A percentile compares a stretch with the other conserved stretches of the same genome.
phyloP scores from a whole-genome alignment of 1,140 invertebrate species.

The Trichonephila clavipes region DNA sequence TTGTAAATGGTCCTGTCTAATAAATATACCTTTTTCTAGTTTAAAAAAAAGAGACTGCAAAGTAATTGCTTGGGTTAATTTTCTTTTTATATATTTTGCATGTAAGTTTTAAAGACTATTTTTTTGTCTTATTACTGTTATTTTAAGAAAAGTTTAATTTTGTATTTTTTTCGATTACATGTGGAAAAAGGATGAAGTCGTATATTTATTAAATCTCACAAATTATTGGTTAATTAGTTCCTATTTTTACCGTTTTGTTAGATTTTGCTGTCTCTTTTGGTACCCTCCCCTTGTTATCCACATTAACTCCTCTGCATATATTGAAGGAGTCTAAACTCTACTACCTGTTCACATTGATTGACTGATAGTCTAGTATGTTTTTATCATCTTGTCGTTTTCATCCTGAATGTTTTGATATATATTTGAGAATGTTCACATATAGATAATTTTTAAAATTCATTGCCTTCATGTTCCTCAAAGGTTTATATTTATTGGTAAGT shows the following conservation, averaged over 20 bases:
- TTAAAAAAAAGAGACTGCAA: slow-evolving; percentile 58
- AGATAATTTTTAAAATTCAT: slow-evolving; percentile 71
- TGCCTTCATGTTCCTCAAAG: slow-evolving; percentile 72
- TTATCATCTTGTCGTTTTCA: slow-evolving; percentile 74
- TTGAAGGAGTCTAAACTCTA: slow-evolving; percentile 72
- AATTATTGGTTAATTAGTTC: slow-evolving; percentile 2
- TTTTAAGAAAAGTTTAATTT: not conserved
- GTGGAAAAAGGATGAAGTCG: not conserved
- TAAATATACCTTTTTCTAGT: slow-evolving; percentile 13
- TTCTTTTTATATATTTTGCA: not conserved
- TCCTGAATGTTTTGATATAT: slow-evolving; percentile 74
- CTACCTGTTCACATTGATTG: slow-evolving; percentile 71
- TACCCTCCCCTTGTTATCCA: slow-evolving; percentile 32
- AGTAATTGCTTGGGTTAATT: slow-evolving; percentile 16
- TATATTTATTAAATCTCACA: not conserved
- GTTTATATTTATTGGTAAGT: slow-evolving; percentile 44
- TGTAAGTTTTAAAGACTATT: not conserved
- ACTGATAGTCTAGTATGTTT: slow-evolving; percentile 71
- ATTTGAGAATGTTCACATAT: slow-evolving; percentile 65
- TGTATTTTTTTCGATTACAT: not conserved
- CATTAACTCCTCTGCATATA: slow-evolving; percentile 46
- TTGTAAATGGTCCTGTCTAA: slow-evolving; percentile 34
- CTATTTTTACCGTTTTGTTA: not conserved
- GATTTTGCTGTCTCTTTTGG: slow-evolving; percentile 69
- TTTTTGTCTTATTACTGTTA: not conserved